Conservation (phyloP, 2,113 vertebrate species). For the Austrofundulus limnaeus region DNA sequence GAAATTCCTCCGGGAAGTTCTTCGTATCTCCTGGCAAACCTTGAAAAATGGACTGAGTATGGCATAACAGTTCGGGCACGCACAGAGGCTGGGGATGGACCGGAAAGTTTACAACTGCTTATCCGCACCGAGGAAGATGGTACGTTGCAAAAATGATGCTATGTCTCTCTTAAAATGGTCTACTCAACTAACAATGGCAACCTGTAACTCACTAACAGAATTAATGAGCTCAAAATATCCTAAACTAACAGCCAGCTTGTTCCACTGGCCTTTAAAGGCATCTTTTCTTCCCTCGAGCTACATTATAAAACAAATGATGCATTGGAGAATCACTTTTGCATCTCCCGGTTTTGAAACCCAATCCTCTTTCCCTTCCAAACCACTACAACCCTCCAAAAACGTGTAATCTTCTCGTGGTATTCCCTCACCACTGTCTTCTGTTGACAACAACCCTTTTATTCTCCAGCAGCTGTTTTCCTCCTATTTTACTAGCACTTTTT, state of each 20-base stretch:
- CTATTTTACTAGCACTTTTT: slow-evolving; percentile 29
- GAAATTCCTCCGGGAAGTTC: slow-evolving; percentile 86
- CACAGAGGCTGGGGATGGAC: slow-evolving; percentile 92
- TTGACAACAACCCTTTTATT: slow-evolving; percentile 29
- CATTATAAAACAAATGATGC: slow-evolving; percentile 19
- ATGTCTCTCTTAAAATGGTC: slow-evolving; percentile 37
- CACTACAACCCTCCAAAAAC: slow-evolving; percentile 28
- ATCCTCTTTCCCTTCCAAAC: slow-evolving; percentile 33
- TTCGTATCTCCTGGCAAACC: slow-evolving; percentile 89
- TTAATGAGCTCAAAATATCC: slow-evolving; percentile 30
- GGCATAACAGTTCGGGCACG: slow-evolving; percentile 89
- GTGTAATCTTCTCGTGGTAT: slow-evolving; percentile 28
- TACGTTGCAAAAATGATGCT: slow-evolving; percentile 83
- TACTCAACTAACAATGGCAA: slow-evolving; percentile 50
- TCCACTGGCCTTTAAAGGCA: slow-evolving; percentile 17
- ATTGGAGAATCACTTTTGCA: slow-evolving; percentile 30
- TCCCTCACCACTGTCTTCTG: slow-evolving; percentile 34
- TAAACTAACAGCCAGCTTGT: slow-evolving; percentile 40
- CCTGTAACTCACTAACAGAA: slow-evolving; percentile 40
- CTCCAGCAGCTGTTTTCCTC: slow-evolving; percentile 27
- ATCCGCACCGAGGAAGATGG: slow-evolving; percentile 98
- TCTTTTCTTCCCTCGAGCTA: slow-evolving; percentile 22
- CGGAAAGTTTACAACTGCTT: slow-evolving; percentile 91
- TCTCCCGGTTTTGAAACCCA: slow-evolving; percentile 19
- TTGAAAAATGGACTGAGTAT: slow-evolving; percentile 97